A percentile compares a stretch with the other conserved stretches of the same genome.
phyloP scores from a whole-genome alignment of 2,888 invertebrate genomes.

The Cosmopolites sordidus region DNA sequence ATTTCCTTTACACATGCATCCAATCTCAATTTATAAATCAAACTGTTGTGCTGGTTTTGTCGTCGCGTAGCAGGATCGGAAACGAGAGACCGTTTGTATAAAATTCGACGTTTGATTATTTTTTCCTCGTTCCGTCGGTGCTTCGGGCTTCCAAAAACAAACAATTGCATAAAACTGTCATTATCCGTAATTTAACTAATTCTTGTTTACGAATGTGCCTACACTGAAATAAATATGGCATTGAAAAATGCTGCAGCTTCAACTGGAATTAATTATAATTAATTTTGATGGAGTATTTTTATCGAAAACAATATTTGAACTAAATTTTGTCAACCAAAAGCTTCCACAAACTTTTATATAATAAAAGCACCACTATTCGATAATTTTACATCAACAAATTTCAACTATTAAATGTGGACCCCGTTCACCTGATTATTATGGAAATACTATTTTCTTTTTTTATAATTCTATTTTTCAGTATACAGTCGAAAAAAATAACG shows the following conservation, averaged over 20 bases:
- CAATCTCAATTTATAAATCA: conserved; percentile 16
- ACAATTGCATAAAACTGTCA: conserved; percentile 20
- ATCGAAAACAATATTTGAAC: too few relatives aligned
- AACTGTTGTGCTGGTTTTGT: conserved; percentile 16
- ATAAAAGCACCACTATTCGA: too few relatives aligned
- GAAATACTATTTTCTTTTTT: too few relatives aligned
- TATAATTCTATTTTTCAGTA: too few relatives aligned
- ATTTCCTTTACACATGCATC: conserved; percentile 11
- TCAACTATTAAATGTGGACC: too few relatives aligned
- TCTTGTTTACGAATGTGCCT: conserved; percentile 11
- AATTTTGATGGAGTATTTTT: too few relatives aligned
- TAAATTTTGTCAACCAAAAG: too few relatives aligned
- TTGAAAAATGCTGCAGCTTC: neutral
- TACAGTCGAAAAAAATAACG: too few relatives aligned
- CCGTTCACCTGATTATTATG: too few relatives aligned
- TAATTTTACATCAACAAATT: too few relatives aligned
- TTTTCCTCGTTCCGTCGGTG: conserved; percentile 11
- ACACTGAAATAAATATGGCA: conserved; percentile 2
- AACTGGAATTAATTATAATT: too few relatives aligned
- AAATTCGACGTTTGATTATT: conserved; percentile 18
- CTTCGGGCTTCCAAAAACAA: conserved; percentile 12
- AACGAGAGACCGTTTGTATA: conserved; percentile 13
- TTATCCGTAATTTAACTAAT: conserved; percentile 18
- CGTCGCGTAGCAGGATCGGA: conserved; percentile 11
- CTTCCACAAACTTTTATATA: too few relatives aligned